A percentile compares a stretch with the other conserved stretches of the same genome.
phyloP scores from a whole-genome alignment of 2,113 vertebrate genomes.

The Phodopus roborovskii region DNA sequence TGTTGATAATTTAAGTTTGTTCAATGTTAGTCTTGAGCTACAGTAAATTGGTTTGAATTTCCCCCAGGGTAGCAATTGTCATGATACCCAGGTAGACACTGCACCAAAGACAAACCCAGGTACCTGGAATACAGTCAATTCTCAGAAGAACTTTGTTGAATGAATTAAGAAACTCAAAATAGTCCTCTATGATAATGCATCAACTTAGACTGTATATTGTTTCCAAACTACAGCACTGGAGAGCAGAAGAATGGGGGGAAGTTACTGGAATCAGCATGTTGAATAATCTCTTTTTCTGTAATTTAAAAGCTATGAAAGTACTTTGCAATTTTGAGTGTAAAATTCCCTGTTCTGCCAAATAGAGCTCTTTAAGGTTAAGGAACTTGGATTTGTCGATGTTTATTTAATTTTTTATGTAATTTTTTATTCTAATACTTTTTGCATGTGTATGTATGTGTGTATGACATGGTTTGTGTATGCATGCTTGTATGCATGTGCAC shows the following conservation, averaged over 20 bases:
- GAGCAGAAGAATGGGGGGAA: background rate
- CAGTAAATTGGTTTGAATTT: background rate
- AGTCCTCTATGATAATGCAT: background rate
- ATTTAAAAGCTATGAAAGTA: background rate
- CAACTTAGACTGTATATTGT: background rate
- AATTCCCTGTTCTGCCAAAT: background rate
- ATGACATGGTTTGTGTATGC: background rate
- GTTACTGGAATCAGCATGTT: background rate
- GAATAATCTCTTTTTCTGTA: background rate
- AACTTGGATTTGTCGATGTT: background rate
- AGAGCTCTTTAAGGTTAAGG: background rate
- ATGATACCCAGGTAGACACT: accelerated
- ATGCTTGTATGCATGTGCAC: background rate
- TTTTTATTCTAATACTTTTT: background rate
- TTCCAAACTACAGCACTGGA: background rate
- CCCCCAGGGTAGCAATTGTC: background rate
- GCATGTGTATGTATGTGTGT: background rate
- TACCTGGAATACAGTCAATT: no score
- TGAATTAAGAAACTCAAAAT: background rate
- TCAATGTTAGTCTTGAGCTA: background rate
- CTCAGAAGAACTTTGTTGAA: background rate
- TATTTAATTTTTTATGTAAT: no score
- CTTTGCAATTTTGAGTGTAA: background rate
- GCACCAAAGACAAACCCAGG: background rate
- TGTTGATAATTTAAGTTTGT: background rate